phyloP scores from a whole-genome alignment of 2,888 invertebrate species.

The Xestia ashworthii region DNA sequence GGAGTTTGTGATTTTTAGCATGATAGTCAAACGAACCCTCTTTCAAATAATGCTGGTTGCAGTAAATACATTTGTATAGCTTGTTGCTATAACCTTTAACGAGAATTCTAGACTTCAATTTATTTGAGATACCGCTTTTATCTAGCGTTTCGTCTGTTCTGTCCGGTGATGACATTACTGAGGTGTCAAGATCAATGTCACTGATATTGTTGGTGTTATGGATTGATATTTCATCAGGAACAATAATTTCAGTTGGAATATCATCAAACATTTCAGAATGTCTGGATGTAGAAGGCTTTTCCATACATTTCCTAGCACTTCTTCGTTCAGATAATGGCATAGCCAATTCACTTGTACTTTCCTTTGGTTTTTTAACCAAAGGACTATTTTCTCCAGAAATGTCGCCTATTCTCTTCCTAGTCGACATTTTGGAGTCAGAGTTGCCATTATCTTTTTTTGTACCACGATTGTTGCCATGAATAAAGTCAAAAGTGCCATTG shows the following conservation, averaged over 20 bases:
- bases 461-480: constrained; percentile 32
- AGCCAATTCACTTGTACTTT: fast-evolving
- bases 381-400: background rate
- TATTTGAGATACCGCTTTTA: constrained; percentile 22
- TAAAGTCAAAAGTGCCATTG: fast-evolving
- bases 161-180: background rate
- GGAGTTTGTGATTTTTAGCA: background rate
- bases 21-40: constrained; percentile 23
- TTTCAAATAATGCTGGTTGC: constrained; percentile 49
- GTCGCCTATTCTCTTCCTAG: constrained; percentile 23
- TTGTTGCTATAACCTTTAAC: constrained; percentile 18
- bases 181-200: constrained; percentile 9
- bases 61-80: constrained; percentile 43
- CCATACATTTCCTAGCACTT: background rate
- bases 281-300: constrained; percentile 18
- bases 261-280: background rate
- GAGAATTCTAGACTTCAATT: constrained; percentile 30
- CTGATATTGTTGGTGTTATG: background rate
- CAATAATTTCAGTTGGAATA: constrained; percentile 1
- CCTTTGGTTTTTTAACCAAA: background rate
- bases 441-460: background rate
- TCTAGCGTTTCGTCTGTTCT: background rate
- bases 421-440: background rate
- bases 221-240: constrained; percentile 10
- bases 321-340: background rate